Evolutionary conservation across 2,113 vertebrate species (phyloP).

Genomic region (Rhizomys pruinosus): DNA sequence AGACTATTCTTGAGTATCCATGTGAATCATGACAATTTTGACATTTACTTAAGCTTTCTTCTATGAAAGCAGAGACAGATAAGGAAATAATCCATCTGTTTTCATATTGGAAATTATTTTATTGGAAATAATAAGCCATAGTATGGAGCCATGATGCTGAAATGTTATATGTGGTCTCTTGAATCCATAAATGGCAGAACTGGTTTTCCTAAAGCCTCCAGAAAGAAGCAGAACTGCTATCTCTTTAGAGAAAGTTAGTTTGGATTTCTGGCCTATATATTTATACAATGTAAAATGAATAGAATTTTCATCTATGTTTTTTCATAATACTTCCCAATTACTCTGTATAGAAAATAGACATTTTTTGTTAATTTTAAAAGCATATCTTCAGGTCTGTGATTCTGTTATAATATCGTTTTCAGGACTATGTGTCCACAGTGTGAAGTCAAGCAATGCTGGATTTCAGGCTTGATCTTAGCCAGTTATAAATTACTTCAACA

Average conservation of each 20-base stretch:
- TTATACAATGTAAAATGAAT: not conserved
- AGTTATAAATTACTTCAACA: not conserved
- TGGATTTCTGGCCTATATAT: not conserved
- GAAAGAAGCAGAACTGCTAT: not conserved
- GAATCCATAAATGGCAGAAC: not conserved
- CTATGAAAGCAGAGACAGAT: not conserved
- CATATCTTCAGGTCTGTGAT: not conserved
- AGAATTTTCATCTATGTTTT: not conserved
- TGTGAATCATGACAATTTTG: not conserved
- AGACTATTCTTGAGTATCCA: not conserved
- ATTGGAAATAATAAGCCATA: not conserved
- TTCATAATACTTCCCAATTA: not conserved
- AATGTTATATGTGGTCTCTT: not conserved
- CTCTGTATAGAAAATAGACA: not conserved
- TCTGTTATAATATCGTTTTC: not conserved
- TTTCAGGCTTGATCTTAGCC: not conserved
- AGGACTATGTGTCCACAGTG: not conserved
- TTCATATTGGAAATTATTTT: not conserved
- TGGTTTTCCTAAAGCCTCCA: not conserved
- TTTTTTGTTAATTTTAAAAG: not conserved
- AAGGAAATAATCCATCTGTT: not conserved
- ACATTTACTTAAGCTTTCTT: not conserved
- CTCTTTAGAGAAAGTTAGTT: not conserved
- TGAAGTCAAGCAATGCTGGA: not conserved
- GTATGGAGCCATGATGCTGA: rapidly evolving